Evolutionary conservation across 2,888 invertebrate species (phyloP).

Genomic region (Amiota mariae): DNA sequence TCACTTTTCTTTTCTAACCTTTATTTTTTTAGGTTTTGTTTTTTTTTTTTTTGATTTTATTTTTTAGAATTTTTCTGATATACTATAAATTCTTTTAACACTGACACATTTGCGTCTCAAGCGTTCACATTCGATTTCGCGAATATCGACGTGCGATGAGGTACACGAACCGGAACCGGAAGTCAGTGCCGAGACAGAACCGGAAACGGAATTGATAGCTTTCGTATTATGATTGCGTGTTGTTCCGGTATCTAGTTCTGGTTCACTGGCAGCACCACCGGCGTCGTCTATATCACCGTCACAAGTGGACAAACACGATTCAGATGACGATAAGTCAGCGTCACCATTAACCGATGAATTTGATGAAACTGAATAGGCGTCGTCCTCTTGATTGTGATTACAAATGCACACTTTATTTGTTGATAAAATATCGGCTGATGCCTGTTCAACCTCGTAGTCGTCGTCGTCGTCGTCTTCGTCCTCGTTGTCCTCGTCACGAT

Average conservation of each 20-base stretch:
- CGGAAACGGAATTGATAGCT: constrained; percentile 21
- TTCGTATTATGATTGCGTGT: not conserved
- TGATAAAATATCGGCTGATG: not conserved
- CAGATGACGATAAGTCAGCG: not conserved
- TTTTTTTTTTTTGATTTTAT: not conserved
- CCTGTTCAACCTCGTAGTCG: constrained; percentile 36
- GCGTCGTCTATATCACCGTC: constrained; percentile 22
- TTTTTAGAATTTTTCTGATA: constrained; percentile 71
- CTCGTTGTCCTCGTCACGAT: constrained; percentile 27
- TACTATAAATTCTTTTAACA: constrained; percentile 73
- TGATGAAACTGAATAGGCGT: constrained; percentile 3
- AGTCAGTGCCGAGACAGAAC: constrained; percentile 12
- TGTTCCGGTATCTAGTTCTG: constrained; percentile 25
- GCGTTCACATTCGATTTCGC: constrained; percentile 72
- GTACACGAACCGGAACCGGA: not conserved
- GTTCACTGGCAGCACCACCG: constrained; percentile 3
- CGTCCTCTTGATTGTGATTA: not conserved
- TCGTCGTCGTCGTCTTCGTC: constrained; percentile 27
- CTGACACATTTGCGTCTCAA: constrained; percentile 71
- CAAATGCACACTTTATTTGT: constrained; percentile 1
- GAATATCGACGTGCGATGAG: constrained; percentile 66
- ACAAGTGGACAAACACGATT: constrained; percentile 24
- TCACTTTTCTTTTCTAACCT: constrained; percentile 6
- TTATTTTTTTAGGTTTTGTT: constrained; percentile 3
- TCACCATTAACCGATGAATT: constrained; percentile 19